Evolutionary conservation across 2,797 vertebrate species (phyloP).

Genomic region (Melanotaenia boesemani): DNA sequence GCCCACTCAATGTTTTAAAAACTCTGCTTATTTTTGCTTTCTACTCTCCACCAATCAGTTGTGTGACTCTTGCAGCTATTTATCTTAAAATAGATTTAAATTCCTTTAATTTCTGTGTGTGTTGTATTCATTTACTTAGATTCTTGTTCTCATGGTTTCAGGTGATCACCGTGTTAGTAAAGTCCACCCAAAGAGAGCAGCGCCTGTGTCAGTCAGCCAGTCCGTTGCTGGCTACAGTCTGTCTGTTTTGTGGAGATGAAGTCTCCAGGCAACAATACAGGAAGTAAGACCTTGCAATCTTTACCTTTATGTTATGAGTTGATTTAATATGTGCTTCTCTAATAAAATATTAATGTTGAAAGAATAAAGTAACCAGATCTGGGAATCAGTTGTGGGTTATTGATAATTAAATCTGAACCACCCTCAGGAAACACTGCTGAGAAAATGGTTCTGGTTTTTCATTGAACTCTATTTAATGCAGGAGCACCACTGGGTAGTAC

Average conservation of each 20-base stretch:
- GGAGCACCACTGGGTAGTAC: rapidly evolving
- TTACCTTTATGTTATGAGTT: neutral
- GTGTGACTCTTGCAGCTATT: too few relatives aligned
- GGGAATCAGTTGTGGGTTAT: neutral
- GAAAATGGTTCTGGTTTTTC: slow-evolving; percentile 1
- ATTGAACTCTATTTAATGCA: neutral
- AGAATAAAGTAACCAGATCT: neutral
- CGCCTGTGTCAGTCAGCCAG: slow-evolving; percentile 65
- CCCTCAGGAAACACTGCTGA: slow-evolving; percentile 1
- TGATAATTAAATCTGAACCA: slow-evolving; percentile 2
- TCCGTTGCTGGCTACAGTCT: slow-evolving; percentile 87
- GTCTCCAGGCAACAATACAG: slow-evolving; percentile 92
- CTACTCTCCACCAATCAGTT: too few relatives aligned
- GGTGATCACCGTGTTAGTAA: slow-evolving; percentile 90
- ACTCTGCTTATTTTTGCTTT: too few relatives aligned
- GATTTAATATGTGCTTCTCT: neutral
- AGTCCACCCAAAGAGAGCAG: slow-evolving; percentile 80
- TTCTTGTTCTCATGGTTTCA: slow-evolving; percentile 55
- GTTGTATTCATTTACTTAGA: neutral
- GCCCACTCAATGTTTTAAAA: too few relatives aligned
- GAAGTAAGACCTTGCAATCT: slow-evolving; percentile 81
- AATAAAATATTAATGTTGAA: slow-evolving; percentile 9
- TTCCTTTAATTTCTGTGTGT: neutral
- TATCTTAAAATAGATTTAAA: neutral
- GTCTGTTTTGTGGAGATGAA: slow-evolving; percentile 94